A percentile compares a stretch with the other conserved stretches of the same genome.
phyloP scores from a whole-genome alignment of 2,113 vertebrate genomes.

The Haemorhous mexicanus region DNA sequence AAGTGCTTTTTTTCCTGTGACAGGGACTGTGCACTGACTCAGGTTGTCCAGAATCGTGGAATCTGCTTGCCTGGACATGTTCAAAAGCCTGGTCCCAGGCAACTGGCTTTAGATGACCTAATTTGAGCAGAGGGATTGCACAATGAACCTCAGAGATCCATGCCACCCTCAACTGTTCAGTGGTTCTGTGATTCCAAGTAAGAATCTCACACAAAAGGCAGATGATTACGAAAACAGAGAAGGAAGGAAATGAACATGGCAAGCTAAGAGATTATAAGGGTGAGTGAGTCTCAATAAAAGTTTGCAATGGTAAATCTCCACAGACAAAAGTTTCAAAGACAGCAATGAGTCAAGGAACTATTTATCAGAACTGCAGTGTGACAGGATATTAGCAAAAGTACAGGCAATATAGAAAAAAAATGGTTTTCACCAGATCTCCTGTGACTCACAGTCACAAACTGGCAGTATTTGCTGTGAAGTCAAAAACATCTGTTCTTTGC shows the following conservation, averaged over 20 bases:
- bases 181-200: not conserved
- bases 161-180: not conserved
- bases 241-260: not conserved
- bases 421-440: not conserved
- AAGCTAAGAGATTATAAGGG: not conserved
- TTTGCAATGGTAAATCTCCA: not conserved
- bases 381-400: conserved; percentile 1
- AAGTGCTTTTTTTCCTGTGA: not conserved
- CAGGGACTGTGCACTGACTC: not conserved
- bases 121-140: not conserved
- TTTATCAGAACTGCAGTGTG: not conserved
- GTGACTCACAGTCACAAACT: conserved; percentile 13
- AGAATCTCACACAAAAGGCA: not conserved
- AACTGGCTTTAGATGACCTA: not conserved
- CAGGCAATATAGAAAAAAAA: not conserved
- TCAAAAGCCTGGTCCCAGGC: not conserved
- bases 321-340: not conserved
- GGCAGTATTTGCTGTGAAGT: conserved; percentile 14
- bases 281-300: not conserved
- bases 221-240: not conserved
- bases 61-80: not conserved
- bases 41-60: not conserved
- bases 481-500: conserved; percentile 9
- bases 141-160: not conserved
- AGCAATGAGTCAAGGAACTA: not conserved